Evolutionary conservation across 2,888 invertebrate species (phyloP).

Genomic region (Philereme transversata): DNA sequence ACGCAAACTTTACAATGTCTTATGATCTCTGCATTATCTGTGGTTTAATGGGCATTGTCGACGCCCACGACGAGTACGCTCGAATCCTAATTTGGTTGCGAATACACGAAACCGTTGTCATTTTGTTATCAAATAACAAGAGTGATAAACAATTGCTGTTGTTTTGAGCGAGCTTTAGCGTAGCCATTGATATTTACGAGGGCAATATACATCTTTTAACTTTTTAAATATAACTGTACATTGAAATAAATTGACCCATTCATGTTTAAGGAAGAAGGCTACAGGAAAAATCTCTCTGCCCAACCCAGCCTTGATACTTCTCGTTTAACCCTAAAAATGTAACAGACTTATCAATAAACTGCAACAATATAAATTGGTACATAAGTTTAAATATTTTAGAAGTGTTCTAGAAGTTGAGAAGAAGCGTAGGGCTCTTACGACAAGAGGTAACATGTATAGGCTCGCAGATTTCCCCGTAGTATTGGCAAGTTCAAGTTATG

Average conservation of each 20-base stretch:
- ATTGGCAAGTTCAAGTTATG: no score
- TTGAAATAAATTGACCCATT: constrained; percentile 6
- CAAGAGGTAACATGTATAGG: no score
- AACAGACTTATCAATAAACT: no score
- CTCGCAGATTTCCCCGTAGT: no score
- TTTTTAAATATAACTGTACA: constrained; percentile 2
- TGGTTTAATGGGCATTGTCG: constrained; percentile 33
- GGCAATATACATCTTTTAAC: constrained; percentile 6
- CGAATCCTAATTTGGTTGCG: constrained; percentile 31
- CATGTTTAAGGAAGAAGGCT: constrained; percentile 13
- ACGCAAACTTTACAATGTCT: constrained; percentile 37
- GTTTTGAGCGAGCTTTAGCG: constrained; percentile 8
- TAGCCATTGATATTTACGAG: constrained; percentile 11
- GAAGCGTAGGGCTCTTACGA: no score
- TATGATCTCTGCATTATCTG: constrained; percentile 26
- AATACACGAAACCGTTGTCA: constrained; percentile 22
- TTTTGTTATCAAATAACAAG: constrained; percentile 23
- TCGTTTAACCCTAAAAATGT: background rate
- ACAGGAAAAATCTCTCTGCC: constrained; percentile 19
- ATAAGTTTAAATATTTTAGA: no score
- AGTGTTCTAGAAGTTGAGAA: no score
- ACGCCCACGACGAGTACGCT: constrained; percentile 37
- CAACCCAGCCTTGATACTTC: constrained; percentile 3
- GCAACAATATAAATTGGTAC: no score
- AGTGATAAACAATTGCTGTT: constrained; percentile 10